Evolutionary conservation across 2,888 invertebrate species (phyloP).

Genomic region (Drosophila paucipuncta): DNA sequence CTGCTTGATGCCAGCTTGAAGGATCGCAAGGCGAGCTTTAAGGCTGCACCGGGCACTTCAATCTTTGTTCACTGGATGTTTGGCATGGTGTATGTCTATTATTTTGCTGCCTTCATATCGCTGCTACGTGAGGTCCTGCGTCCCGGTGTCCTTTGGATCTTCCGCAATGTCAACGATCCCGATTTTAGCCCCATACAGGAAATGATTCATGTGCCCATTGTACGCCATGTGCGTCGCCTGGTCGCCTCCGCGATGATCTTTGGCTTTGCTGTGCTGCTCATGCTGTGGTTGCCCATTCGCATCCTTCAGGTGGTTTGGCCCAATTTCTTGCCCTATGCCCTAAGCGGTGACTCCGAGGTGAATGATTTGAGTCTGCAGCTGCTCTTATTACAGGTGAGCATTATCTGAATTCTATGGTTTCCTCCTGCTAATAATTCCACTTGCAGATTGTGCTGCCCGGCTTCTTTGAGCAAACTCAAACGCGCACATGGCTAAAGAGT

Average conservation of each 20-base stretch:
- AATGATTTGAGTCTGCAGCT: constrained; percentile 98
- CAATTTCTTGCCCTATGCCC: constrained; percentile 97
- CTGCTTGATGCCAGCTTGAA: constrained; percentile 93
- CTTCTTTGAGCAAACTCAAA: constrained; percentile 97
- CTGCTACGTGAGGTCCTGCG: constrained; percentile 96
- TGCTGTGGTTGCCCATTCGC: constrained; percentile 97
- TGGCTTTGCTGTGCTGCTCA: constrained; percentile 97
- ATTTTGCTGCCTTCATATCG: constrained; percentile 98
- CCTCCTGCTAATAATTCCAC: not conserved
- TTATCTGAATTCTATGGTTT: too few relatives aligned
- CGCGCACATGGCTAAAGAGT: constrained; percentile 96
- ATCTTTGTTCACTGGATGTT: constrained; percentile 99
- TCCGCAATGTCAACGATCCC: constrained; percentile 98
- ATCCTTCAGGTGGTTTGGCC: constrained; percentile 93
- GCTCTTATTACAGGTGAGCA: constrained; percentile 91
- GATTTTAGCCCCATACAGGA: constrained; percentile 99
- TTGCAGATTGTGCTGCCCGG: constrained; percentile 95
- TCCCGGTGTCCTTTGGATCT: constrained; percentile 99
- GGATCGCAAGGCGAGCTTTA: constrained; percentile 94
- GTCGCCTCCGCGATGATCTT: constrained; percentile 97
- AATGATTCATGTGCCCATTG: constrained; percentile 98
- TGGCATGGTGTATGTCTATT: constrained; percentile 99
- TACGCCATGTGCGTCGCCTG: constrained; percentile 95
- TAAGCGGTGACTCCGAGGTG: constrained; percentile 94
- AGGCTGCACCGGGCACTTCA: constrained; percentile 96